Conservation (phyloP, 1,140 invertebrate genomes). For the Cheumatopsyche charites region DNA sequence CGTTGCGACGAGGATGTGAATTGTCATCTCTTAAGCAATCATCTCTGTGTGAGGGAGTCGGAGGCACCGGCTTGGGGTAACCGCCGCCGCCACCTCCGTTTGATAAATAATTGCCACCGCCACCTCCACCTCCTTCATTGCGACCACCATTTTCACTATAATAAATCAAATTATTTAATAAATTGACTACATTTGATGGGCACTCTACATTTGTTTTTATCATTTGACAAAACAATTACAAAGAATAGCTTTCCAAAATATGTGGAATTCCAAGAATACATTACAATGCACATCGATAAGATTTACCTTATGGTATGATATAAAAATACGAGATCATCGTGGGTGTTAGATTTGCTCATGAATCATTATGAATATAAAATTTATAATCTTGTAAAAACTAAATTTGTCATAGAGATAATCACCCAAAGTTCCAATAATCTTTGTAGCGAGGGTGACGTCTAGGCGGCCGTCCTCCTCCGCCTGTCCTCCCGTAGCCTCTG, state of each 20-base stretch:
- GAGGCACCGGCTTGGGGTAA: conserved; percentile 44
- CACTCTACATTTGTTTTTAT: no score
- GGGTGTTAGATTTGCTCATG: no score
- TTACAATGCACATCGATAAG: no score
- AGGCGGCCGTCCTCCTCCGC: conserved; percentile 44
- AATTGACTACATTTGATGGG: no score
- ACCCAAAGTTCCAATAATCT: conserved; percentile 48
- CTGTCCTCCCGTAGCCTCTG: conserved; percentile 43
- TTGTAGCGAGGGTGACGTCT: conserved; percentile 45
- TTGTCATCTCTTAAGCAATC: conserved; percentile 33
- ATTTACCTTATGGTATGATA: no score
- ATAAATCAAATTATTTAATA: background rate
- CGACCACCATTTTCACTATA: conserved; percentile 43
- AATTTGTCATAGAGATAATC: background rate
- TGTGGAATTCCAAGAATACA: no score
- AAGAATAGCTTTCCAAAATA: no score
- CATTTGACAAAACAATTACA: no score
- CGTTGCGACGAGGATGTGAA: conserved; percentile 39
- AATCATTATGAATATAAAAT: no score
- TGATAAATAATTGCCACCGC: conserved; percentile 34
- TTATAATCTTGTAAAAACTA: no score
- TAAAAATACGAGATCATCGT: no score
- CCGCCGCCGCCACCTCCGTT: conserved; percentile 21
- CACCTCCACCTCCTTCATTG: conserved; percentile 39
- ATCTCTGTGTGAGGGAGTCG: conserved; percentile 28